Evolutionary conservation across 2,797 vertebrate species (phyloP).

Genomic region (Danio aesculapii): DNA sequence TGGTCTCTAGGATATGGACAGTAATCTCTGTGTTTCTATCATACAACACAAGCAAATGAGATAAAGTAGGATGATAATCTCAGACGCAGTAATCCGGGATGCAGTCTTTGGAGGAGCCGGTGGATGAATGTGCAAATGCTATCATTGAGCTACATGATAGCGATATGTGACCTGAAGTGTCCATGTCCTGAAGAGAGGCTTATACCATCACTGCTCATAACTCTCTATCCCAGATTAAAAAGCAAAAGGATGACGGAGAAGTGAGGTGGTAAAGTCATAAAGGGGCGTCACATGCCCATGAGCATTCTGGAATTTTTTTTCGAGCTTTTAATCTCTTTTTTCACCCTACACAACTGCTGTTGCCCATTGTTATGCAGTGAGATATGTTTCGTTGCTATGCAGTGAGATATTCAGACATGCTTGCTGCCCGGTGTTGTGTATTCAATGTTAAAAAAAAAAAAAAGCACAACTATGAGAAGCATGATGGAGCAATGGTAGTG

Average conservation of each 20-base stretch:
- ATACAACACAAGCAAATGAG: constrained; percentile 70
- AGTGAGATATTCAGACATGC: constrained; percentile 9
- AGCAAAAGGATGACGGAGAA: constrained; percentile 51
- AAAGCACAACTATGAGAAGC: constrained; percentile 29
- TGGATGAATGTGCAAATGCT: constrained; percentile 20
- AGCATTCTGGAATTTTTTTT: constrained; percentile 16
- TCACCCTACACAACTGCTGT: constrained; percentile 1
- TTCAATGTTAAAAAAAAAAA: constrained; percentile 57
- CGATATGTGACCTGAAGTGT: constrained; percentile 41
- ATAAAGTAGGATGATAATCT: constrained; percentile 67
- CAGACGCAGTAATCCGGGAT: constrained; percentile 43
- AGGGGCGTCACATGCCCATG: constrained; percentile 27
- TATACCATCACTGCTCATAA: constrained; percentile 47
- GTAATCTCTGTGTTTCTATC: constrained; percentile 73
- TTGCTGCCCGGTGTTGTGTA: not conserved
- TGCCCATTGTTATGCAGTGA: constrained; percentile 1
- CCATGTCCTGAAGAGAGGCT: constrained; percentile 44
- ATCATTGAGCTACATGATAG: constrained; percentile 22
- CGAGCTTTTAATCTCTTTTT: constrained; percentile 29
- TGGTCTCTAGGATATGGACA: constrained; percentile 56
- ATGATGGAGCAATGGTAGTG: constrained; percentile 26
- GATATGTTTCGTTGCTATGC: not conserved
- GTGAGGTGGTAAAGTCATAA: constrained; percentile 50
- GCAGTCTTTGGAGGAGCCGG: constrained; percentile 24
- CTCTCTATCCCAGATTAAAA: constrained; percentile 55